Evolutionary conservation across 2,888 invertebrate genomes (phyloP).

Genomic region (Himalopsyche japonica): DNA sequence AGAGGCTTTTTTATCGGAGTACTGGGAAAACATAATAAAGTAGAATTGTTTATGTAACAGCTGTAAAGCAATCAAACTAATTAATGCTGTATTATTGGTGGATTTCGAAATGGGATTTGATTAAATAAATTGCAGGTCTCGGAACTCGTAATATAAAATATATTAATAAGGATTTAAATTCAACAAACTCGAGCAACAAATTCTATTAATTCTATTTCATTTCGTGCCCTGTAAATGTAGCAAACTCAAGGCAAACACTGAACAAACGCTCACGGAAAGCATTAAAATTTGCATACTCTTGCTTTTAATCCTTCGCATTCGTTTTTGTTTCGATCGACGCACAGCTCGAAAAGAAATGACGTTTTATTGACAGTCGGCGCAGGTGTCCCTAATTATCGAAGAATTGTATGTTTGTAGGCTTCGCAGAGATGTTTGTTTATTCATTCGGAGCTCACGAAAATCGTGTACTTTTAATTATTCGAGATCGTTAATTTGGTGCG

Average conservation of each 20-base stretch:
- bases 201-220: neutral
- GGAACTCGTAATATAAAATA: neutral
- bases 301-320: neutral
- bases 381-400: neutral
- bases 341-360: neutral
- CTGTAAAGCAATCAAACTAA: too few relatives aligned
- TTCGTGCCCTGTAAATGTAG: neutral
- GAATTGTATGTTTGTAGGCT: neutral
- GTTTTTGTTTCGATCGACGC: neutral
- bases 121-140: too few relatives aligned
- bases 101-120: too few relatives aligned
- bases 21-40: too few relatives aligned
- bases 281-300: neutral
- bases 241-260: neutral
- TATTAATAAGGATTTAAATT: neutral
- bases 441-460: slow-evolving; percentile 30
- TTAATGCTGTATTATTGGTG: too few relatives aligned
- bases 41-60: too few relatives aligned
- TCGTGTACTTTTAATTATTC: slow-evolving; percentile 33
- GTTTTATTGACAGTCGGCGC: neutral
- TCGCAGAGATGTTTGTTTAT: slow-evolving; percentile 21
- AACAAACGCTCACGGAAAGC: neutral
- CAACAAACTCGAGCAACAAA: neutral
- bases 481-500: slow-evolving; percentile 12
- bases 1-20: too few relatives aligned